A percentile compares a stretch with the other conserved stretches of the same genome.
These are phyloP conservation scores for Drosophila neocordata DNA, from an alignment of 1,140 invertebrate genomes.

Conservation along the genomic window DNA sequence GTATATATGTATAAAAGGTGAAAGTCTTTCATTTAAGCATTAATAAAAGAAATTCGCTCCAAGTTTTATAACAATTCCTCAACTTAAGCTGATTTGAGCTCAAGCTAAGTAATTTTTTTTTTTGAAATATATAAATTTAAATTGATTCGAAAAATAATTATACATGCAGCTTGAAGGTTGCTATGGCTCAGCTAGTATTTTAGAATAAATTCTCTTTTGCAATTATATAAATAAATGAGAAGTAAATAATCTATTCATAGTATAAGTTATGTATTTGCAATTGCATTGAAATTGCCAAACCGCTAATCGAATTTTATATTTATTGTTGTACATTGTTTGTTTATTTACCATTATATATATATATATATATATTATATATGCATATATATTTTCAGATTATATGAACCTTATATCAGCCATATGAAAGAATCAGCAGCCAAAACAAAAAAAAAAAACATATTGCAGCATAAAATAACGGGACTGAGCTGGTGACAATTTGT, in stretches of 20 bases:
- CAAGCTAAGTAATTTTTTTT: too few species aligned
- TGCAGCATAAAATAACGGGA: constrained; percentile 57
- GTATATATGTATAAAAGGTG: too few species aligned
- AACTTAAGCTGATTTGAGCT: too few species aligned
- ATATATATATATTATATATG: background rate
- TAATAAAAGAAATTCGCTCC: too few species aligned
- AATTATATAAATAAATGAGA: too few species aligned
- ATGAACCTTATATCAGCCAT: constrained; percentile 68
- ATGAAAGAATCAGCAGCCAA: constrained; percentile 34
- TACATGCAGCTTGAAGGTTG: too few species aligned
- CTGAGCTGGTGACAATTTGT: constrained; percentile 66
- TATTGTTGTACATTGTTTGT: constrained; percentile 16
- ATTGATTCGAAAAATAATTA: too few species aligned
- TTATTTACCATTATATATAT: background rate
- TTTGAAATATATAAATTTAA: too few species aligned
- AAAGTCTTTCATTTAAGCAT: too few species aligned
- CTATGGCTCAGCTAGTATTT: too few species aligned
- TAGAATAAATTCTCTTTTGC: too few species aligned
- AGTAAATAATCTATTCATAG: constrained; percentile 19
- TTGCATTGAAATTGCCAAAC: constrained; percentile 32
- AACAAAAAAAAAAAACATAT: constrained; percentile 14
- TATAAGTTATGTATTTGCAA: constrained; percentile 40
- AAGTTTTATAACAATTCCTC: too few species aligned
- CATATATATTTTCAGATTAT: constrained; percentile 71
- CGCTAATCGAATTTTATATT: constrained; percentile 75